Evolutionary conservation across 23 tunicate species (phyloP).

Genomic region (Halocynthia aurantium): DNA sequence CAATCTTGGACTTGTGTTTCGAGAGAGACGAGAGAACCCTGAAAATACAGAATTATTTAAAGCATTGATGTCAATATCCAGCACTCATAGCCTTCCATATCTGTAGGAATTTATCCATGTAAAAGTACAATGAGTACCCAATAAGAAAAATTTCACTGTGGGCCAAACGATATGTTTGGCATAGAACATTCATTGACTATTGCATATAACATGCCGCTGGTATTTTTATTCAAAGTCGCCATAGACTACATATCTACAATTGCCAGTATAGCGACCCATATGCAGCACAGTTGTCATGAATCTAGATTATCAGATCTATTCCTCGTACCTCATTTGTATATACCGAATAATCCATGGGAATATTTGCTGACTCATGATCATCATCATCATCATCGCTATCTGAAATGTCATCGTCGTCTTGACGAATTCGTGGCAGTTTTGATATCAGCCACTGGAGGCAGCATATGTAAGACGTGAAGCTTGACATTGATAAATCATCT

Average conservation of each 20-base stretch:
- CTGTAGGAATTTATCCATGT: no score
- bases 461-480: not conserved
- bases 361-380: not conserved
- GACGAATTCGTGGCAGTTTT: slow-evolving; percentile 4
- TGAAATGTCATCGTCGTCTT: slow-evolving; percentile 4
- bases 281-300: no score
- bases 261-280: no score
- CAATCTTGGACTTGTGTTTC: not conserved
- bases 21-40: not conserved
- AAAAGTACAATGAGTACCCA: no score
- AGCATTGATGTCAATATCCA: not conserved
- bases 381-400: slow-evolving; percentile 10
- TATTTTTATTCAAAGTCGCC: no score
- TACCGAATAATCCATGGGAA: not conserved
- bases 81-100: not conserved
- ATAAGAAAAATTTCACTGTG: no score
- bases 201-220: no score
- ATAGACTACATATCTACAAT: no score
- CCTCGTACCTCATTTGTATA: not conserved
- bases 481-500: no score
- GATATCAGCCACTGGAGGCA: slow-evolving; percentile 20
- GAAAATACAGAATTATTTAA: not conserved
- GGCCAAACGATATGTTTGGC: no score
- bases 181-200: no score
- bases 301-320: no score